Percentiles rank a stretch among this genome's conserved stretches.
Evolutionary conservation across 2,113 vertebrate genomes (phyloP).

Genomic region (Ibidorhyncha struthersii): DNA sequence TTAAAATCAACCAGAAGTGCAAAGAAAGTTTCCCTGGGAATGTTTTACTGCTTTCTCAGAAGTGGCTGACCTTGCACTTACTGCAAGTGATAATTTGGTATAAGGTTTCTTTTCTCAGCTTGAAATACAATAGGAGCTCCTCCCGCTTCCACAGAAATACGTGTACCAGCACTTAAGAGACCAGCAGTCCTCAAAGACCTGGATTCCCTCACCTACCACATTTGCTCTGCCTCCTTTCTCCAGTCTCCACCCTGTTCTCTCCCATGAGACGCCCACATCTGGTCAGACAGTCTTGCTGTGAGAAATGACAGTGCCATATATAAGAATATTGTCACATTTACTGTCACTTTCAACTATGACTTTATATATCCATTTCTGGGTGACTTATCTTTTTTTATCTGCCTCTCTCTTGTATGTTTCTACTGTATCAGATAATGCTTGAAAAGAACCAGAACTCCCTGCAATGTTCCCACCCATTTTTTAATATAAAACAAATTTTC

Average conservation of each 20-base stretch:
- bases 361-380: neutral
- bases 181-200: neutral
- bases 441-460: neutral
- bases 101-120: constrained; percentile 8
- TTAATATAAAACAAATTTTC: neutral
- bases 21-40: neutral
- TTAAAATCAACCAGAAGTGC: neutral
- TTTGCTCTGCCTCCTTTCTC: neutral
- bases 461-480: neutral
- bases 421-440: neutral
- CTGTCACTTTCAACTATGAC: neutral
- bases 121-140: neutral
- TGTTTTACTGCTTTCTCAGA: neutral
- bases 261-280: neutral
- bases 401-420: neutral
- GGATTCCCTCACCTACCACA: neutral
- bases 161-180: neutral
- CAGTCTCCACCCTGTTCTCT: neutral
- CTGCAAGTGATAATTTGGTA: constrained; percentile 1
- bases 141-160: neutral
- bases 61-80: neutral
- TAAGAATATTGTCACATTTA: neutral
- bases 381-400: neutral
- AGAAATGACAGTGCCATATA: neutral
- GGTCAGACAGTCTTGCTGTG: neutral